A percentile compares a stretch with the other conserved stretches of the same genome.
phyloP scores from a whole-genome alignment of 2,113 vertebrate species.

The Haemorhous mexicanus region DNA sequence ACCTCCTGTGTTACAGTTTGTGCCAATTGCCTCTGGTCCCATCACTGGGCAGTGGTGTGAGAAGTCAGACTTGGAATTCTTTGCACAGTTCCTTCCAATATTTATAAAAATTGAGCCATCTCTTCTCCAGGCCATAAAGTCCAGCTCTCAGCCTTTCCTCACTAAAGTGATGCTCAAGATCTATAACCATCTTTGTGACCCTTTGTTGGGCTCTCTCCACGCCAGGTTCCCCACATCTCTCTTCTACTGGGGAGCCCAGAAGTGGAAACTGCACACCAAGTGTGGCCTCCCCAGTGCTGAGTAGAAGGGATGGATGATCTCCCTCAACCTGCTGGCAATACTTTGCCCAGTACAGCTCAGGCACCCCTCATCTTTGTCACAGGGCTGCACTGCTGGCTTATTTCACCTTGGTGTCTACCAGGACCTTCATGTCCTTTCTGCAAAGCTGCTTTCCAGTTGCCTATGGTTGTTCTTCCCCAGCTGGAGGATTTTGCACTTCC shows the following conservation, averaged over 20 bases:
- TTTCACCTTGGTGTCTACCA: not conserved
- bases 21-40: not conserved
- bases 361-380: not conserved
- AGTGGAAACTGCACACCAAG: not conserved
- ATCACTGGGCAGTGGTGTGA: not conserved
- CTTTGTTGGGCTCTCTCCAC: not conserved
- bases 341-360: not conserved
- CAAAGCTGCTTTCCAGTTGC: not conserved
- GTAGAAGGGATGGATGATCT: not conserved
- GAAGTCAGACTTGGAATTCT: not conserved
- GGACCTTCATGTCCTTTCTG: not conserved
- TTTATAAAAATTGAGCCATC: not conserved
- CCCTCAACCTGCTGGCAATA: not conserved
- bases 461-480: not conserved
- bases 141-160: not conserved
- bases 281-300: not conserved
- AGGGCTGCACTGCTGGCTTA: not conserved
- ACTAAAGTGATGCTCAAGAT: not conserved
- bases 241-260: not conserved
- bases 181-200: not conserved
- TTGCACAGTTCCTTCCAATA: not conserved
- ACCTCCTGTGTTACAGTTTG: not conserved
- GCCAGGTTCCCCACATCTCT: not conserved
- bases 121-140: not conserved
- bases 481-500: not conserved